Conservation (phyloP, 1,140 invertebrate species). For the Tetramorium alpestre region DNA sequence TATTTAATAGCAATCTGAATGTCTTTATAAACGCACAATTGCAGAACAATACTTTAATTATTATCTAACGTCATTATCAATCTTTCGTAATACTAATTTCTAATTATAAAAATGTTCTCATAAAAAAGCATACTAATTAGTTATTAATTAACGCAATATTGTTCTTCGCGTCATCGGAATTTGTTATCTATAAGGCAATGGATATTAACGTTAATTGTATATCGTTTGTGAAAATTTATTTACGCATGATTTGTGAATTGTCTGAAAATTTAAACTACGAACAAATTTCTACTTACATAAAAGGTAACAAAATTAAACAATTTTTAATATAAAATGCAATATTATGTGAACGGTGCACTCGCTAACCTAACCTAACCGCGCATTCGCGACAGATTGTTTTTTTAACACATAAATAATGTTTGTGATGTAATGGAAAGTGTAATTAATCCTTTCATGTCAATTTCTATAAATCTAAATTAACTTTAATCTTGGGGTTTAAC, state of each 20-base stretch:
- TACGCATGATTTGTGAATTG: not conserved
- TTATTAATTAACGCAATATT: conserved; percentile 10
- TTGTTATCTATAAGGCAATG: not conserved
- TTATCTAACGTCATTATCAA: not conserved
- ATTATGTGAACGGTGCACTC: not conserved
- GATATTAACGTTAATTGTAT: not conserved
- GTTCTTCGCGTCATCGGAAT: not conserved
- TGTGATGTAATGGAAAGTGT: not conserved
- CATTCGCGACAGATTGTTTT: not conserved
- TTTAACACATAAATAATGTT: not conserved
- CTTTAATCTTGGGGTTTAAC: too few relatives aligned
- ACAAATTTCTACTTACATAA: not conserved
- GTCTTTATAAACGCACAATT: not conserved
- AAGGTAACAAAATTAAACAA: not conserved
- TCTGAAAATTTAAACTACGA: not conserved
- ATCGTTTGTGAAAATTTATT: not conserved
- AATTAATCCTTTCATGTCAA: not conserved
- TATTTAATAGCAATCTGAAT: not conserved
- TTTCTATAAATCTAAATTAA: too few relatives aligned
- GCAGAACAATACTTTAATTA: not conserved
- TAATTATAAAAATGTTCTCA: not conserved
- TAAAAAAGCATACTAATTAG: not conserved
- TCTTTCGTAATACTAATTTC: conserved; percentile 17
- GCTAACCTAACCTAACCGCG: not conserved
- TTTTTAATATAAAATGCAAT: conserved; percentile 1